Evolutionary conservation across 2,113 vertebrate species (phyloP), one percentile per base, ranked within the genome.

Genomic region (Nycticryphes semicollaris): DNA sequence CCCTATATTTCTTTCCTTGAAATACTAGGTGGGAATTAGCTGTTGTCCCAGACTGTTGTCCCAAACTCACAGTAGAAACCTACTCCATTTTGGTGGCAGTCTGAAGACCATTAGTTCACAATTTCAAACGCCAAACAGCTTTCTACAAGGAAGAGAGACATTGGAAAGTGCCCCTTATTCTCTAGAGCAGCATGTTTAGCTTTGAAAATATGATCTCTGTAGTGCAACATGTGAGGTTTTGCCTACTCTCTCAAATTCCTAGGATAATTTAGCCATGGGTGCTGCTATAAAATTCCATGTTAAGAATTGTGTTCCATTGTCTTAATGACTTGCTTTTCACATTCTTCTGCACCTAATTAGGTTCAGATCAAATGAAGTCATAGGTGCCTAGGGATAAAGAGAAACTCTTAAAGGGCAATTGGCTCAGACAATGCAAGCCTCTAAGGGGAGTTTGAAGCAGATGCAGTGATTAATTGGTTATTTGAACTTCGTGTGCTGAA

Each of bases 321-420:
- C 59, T 93, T 90, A 94, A 96, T 73, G 60, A 95, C 54, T 93
- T 89, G 56, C 76, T 87, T 83, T 91, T 76, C 90, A 80, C 79
- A 94, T 96, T 92, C 53, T 93, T 96, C 86, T 90, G 60, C 69
- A 77, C 70, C 67, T 96, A 94, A 96, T 96, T 94, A 96, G 70
- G 81, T 84, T 94, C 89, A 94, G 63, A 97, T 92, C 84, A 97
- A 96, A 96, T 96, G 85, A 96, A 97, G 79, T 80, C 56, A 47
- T 93, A 88, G 90, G 39, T 78, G 80, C 95, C 93, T 94, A 59
- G 62, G 86, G 92, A 95, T 73, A 94, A 94, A 94, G 53, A 93
- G 81, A 94, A 95, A 76, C 81, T 76, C 90, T 96, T 95, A 96
- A 84, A 93, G 88, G 86, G 92, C 83, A 94, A 96, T 93, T 96